A percentile compares a stretch with the other conserved stretches of the same genome.
Evolutionary conservation across 2,797 vertebrate genomes (phyloP).

Genomic region (Muscicapa comitata): DNA sequence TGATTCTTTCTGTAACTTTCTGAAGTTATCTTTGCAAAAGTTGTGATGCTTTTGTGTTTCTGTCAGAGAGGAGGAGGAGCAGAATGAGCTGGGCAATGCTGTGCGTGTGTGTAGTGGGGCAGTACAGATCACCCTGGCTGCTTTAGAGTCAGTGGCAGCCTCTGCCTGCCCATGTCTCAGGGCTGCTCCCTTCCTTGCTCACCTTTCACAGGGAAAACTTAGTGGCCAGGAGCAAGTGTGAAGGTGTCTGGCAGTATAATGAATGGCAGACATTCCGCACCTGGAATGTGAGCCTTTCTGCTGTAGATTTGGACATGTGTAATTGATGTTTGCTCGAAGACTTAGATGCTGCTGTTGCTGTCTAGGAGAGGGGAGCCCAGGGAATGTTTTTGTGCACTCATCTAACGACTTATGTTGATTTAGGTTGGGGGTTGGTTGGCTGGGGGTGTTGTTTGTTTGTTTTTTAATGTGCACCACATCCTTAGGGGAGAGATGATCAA

Average conservation of each 20-base stretch:
- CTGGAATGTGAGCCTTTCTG: not conserved
- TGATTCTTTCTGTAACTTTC: not conserved
- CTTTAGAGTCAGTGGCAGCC: not conserved
- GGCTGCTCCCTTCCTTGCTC: not conserved
- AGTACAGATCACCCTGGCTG: not conserved
- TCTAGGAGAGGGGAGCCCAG: not conserved
- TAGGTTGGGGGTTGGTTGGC: not conserved
- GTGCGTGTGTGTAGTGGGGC: not conserved
- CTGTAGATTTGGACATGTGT: accelerated
- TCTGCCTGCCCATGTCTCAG: not conserved
- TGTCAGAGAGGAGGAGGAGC: not conserved
- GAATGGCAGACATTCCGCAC: not conserved
- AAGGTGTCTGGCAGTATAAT: not conserved
- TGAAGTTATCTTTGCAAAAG: not conserved
- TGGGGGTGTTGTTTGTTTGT: not conserved
- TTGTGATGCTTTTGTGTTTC: not conserved
- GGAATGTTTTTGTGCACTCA: not conserved
- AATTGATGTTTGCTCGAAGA: not conserved
- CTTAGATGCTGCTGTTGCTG: not conserved
- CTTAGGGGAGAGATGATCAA: not conserved
- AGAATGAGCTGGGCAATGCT: not conserved
- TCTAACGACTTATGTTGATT: not conserved
- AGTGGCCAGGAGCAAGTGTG: not conserved
- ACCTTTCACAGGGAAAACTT: not conserved
- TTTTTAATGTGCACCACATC: not conserved